Evolutionary conservation across 37 sponge, comb jelly and placozoan genomes (phyloP).

Genomic region (Haliclona indistincta): DNA sequence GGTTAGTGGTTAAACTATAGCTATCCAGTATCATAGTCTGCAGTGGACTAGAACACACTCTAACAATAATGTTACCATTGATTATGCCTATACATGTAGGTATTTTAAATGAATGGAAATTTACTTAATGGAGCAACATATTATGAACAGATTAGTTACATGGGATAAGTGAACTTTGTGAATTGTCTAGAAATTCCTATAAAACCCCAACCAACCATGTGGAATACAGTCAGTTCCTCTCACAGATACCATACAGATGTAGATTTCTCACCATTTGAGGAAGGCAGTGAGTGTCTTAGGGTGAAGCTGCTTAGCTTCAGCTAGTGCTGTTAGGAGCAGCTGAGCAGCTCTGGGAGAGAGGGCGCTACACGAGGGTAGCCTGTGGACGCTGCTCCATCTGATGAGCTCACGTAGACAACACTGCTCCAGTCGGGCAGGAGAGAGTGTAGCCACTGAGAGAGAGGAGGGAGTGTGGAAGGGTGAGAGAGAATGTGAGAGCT

Average conservation of each 20-base stretch:
- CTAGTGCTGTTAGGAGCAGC: constrained; percentile 29
- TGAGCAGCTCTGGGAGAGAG: constrained; percentile 47
- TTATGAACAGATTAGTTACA: too few relatives aligned
- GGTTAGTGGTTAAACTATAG: constrained; percentile 55
- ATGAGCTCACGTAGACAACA: constrained; percentile 15
- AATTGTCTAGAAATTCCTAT: too few relatives aligned
- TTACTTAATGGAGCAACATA: too few relatives aligned
- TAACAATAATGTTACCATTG: background rate
- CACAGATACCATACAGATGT: background rate
- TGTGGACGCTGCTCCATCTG: constrained; percentile 13
- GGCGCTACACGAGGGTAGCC: constrained; percentile 35
- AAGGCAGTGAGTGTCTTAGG: constrained; percentile 44
- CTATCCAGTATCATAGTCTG: constrained; percentile 36
- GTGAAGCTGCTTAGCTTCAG: constrained; percentile 38
- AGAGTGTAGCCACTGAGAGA: background rate
- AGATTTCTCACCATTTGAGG: constrained; percentile 54
- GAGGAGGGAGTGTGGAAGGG: background rate
- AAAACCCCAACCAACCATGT: too few relatives aligned
- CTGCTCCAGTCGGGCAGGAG: constrained; percentile 22
- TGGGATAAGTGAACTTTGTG: too few relatives aligned
- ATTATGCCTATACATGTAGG: too few relatives aligned
- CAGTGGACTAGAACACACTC: constrained; percentile 27
- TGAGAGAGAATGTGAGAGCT: background rate
- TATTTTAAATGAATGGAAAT: too few relatives aligned
- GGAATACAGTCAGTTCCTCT: too few relatives aligned